Conservation (phyloP, 2,113 vertebrate genomes). For the Artemisiospiza belli region DNA sequence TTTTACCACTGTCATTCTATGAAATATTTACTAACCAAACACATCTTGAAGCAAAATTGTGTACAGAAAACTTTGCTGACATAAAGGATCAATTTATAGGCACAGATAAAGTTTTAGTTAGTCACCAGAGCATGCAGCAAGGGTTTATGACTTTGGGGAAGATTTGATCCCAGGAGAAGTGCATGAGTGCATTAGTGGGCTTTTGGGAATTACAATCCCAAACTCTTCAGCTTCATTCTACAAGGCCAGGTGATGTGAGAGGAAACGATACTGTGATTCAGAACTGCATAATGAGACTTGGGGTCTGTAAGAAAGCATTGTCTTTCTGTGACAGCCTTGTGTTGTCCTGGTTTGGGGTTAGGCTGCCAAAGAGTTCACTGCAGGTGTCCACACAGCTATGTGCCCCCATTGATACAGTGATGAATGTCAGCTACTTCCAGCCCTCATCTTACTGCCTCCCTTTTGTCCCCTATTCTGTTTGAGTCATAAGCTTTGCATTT, state of each 20-base stretch:
- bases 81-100: background rate
- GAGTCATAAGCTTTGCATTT: background rate
- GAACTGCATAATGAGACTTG: background rate
- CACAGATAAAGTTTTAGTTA: background rate
- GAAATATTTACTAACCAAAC: background rate
- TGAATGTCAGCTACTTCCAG: background rate
- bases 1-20: background rate
- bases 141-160: background rate
- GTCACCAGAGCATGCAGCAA: background rate
- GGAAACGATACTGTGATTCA: background rate
- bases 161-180: background rate
- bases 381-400: background rate
- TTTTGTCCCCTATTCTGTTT: conserved; percentile 5
- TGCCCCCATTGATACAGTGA: background rate
- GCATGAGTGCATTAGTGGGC: background rate
- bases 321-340: background rate
- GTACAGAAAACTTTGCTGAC: background rate
- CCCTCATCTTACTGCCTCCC: background rate
- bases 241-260: background rate
- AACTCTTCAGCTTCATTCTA: background rate
- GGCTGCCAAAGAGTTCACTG: background rate
- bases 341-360: background rate
- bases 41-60: background rate
- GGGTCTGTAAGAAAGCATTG: background rate
- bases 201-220: background rate